Evolutionary conservation across 2,113 vertebrate species (phyloP).

Genomic region (Microcebus ravelobensis): DNA sequence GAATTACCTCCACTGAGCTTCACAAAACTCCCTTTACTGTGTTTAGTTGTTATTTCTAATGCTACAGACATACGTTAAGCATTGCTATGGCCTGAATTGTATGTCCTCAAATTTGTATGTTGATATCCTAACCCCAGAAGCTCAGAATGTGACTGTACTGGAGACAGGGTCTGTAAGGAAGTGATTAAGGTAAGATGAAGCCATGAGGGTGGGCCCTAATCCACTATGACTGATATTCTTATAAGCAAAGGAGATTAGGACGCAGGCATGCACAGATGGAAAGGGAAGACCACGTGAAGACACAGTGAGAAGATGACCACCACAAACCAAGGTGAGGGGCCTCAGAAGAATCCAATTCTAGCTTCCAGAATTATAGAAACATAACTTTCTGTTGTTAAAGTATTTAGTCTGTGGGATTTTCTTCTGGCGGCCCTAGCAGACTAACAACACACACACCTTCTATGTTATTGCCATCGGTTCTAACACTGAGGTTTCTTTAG

Average conservation of each 20-base stretch:
- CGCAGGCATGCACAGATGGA: background rate
- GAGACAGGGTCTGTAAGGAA: background rate
- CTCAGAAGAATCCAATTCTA: background rate
- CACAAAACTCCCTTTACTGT: background rate
- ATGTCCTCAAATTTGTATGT: background rate
- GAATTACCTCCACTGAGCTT: background rate
- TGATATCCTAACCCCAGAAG: background rate
- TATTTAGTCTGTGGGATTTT: background rate
- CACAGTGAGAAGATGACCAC: background rate
- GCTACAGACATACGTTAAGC: background rate
- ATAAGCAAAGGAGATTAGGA: background rate
- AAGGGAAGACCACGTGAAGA: background rate
- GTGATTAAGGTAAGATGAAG: background rate
- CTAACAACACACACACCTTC: background rate
- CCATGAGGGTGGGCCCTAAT: background rate
- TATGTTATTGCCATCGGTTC: background rate
- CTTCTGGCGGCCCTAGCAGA: background rate
- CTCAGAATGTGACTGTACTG: background rate
- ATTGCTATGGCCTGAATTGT: background rate
- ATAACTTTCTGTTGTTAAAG: background rate
- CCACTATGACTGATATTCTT: background rate
- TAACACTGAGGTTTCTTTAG: background rate
- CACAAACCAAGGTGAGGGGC: background rate
- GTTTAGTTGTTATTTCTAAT: background rate
- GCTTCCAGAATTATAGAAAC: background rate